phyloP scores from a whole-genome alignment of 1,140 invertebrate genomes.

The Leptopilina clavipes region DNA sequence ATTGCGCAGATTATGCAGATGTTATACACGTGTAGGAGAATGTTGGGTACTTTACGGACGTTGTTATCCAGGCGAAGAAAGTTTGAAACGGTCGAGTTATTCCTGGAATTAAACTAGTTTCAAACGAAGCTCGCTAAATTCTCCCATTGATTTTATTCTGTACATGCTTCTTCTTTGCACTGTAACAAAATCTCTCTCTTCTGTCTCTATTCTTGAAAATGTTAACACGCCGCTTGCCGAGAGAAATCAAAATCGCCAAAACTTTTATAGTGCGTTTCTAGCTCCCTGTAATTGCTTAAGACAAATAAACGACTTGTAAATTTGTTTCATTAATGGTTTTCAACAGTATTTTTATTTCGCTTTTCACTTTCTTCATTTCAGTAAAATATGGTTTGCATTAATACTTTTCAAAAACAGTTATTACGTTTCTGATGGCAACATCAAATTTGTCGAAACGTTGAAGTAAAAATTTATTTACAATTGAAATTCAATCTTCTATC shows the following conservation, averaged over 20 bases:
- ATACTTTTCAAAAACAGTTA: no score
- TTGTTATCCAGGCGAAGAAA: constrained; percentile 17
- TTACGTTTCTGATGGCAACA: no score
- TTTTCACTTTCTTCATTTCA: no score
- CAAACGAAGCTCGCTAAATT: constrained; percentile 22
- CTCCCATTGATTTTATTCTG: constrained; percentile 22
- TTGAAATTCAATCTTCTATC: no score
- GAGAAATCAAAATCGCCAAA: neutral
- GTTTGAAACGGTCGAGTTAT: constrained; percentile 28
- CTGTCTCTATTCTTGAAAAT: neutral
- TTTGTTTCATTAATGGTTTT: neutral
- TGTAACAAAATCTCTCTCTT: neutral
- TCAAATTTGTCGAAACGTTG: no score
- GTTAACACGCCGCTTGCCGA: neutral
- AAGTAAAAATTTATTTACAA: no score
- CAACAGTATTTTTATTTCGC: no score
- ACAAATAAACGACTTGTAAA: neutral
- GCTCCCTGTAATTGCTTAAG: neutral
- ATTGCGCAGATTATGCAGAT: neutral
- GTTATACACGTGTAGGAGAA: neutral
- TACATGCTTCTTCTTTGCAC: neutral
- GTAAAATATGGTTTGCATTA: no score
- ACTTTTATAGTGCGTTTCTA: neutral
- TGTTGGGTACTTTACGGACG: neutral
- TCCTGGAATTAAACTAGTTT: constrained; percentile 28